Evolutionary conservation across 2,113 vertebrate species (phyloP), one percentile per base, ranked within the genome.

Genomic region (Tringa solitaria): DNA sequence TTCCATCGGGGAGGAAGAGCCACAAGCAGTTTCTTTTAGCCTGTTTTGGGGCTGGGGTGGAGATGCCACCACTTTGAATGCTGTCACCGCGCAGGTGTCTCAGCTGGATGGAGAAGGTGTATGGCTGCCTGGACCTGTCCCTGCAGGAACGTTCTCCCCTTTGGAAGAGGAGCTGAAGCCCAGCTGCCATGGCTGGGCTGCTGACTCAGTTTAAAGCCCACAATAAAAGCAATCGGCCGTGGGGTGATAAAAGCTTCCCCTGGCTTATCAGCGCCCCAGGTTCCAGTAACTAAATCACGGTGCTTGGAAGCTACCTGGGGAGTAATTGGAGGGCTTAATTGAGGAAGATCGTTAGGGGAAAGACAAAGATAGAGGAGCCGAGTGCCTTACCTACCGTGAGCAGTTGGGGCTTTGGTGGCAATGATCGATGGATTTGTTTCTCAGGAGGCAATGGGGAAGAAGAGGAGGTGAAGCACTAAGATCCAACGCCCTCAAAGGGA

Each of bases 11-110:
- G 45, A 48, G 17, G 46, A 87, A 76, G 46, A 74, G 32, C 22
- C 30, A 53, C 60, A 28, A 28, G 26, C 1, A 7, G 30, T 15
- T 39, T 39, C 24, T 13, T 48, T 12, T 27, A 41, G 12, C 28
- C 11, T 0, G 0, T 63, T 50, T 32, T 3, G 5, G 37, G 57
- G 51, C 56, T 54, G 37, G 32, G 0, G 1, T 86, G 48, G 37
- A 90, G 48, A 26, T 68, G 65, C 32, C 79, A 59, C 28, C 53
- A 41, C 8, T 24, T 6, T 0, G 0, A 65, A 28, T 4, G 27
- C 28, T 17, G 16, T 10, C 39, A 43, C 3, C 33, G 5, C 37
- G 13, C 51, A 61, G 79, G 27, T 32, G 56, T 28, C n/a, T 41
- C 5, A 3, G 48, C 37, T 33, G 1, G 5, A 22, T 20, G 14